Base-by-base conservation (phyloP, 1,140 invertebrate genomes). In the Meloidogyne floridensis region DNA sequence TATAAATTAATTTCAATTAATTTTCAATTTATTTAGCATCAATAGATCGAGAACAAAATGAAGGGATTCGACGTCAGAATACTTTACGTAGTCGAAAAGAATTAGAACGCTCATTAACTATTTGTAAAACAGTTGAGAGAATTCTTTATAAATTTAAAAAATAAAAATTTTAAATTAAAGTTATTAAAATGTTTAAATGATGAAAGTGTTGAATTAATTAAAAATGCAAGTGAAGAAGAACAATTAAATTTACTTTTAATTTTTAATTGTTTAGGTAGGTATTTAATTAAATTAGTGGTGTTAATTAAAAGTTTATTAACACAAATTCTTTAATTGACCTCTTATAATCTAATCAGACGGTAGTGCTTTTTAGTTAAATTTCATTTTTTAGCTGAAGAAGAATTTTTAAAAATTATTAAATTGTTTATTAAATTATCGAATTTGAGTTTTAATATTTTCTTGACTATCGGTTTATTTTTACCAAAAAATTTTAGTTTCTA, bases 161-260 rank as follows among this genome's bases (percentile, higher is more conserved):
- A 43, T 65, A 10, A 43, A 56, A 7, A 8, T 32, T 47, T 71
- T 81, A 47, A n/a, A 18, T 71, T 82, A 83, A 71, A 88, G 87
- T 80, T 87, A 10, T 74, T 88, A 9, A 69, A 89, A 75, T 78
- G 81, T 53, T 76, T 88, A 7, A 88, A 87, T 75, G 87, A 89
- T 65, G 86, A 88, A 69, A 82, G 87, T 13, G 77, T 88, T 18
- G 82, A 87, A 72, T 70, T 88, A 47, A 86, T 88, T 43, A 53
- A 65, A 73, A 54, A 72, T 70, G 84, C 84, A 43, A 18, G 13
- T 80, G 69, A 76, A 74, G 82, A 86, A 53, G 43, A n/a, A n/a
- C 47, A 54, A 42, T 18, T 79, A 42, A 9, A 72, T 85, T 86
- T 80, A 18, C 10, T 80, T 13, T 6, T 81, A 20, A 59, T 43